These are phyloP conservation scores for Aquatica leii DNA, from an alignment of 2,888 invertebrate genomes.

Conservation along the genomic window DNA sequence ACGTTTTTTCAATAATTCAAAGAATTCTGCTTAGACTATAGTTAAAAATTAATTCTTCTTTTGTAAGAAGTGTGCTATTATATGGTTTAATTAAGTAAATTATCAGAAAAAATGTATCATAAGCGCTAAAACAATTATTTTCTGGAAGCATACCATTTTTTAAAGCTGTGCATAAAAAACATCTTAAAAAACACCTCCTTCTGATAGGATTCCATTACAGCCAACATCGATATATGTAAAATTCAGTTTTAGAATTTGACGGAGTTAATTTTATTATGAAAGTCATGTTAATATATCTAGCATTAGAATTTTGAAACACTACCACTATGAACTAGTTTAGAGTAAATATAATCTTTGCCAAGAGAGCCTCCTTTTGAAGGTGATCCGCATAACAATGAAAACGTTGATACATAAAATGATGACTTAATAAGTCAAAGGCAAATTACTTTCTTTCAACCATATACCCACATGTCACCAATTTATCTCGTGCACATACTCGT, in stretches of 20 bases:
- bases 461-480: neutral
- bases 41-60: conserved; percentile 38
- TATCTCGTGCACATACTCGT: neutral
- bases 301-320: neutral
- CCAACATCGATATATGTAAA: no score
- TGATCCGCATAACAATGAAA: neutral
- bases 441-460: neutral
- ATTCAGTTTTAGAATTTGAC: no score
- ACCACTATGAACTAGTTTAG: neutral
- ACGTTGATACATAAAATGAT: neutral
- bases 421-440: neutral
- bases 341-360: neutral
- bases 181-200: no score
- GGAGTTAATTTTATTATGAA: no score
- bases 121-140: neutral
- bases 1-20: conserved; percentile 13
- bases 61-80: neutral
- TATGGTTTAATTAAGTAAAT: neutral
- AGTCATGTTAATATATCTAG: neutral
- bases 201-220: no score
- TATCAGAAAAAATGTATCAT: conserved; percentile 14
- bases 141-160: neutral
- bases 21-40: conserved; percentile 17
- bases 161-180: neutral
- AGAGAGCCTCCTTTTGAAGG: neutral